Evolutionary conservation across 2,797 vertebrate genomes (phyloP), one percentile per base, ranked within the genome.

Genomic region (Xenentodon cancila): DNA sequence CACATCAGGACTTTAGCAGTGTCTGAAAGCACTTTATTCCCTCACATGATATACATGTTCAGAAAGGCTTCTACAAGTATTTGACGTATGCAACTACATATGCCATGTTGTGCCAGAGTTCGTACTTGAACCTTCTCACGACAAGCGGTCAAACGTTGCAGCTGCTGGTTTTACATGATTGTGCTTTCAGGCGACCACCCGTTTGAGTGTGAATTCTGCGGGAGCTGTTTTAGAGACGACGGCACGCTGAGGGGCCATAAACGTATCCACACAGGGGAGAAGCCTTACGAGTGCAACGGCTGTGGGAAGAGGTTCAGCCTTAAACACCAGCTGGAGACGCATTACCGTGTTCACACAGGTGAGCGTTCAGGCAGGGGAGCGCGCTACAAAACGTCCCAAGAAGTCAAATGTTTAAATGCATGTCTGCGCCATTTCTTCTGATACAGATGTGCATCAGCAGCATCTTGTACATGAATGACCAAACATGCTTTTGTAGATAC

Each of bases 231-330:
- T 93, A 94, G 97, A 68, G 98, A 99, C 0, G 98, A 99, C 87
- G 97, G 96, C 92, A 97, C 96, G 0, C 93, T 99, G 85, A 96
- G 97, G 90, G 96, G 97, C 80, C 98, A 99, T 88, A 99, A 99
- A 75, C 98, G 97, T 79, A 98, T 98, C 90, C 98, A 99, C 93
- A 99, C 96, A 0, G 98, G 98, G 0, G 98, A 99, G 92, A 99
- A 99, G 68, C 98, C 98, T 71, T 99, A 99, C 0, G 97, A 99
- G 84, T 99, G 98, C 92, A 99, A 99, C 0, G 96, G 98, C 87
- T 99, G 98, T 0, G 98, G 98, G 70, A 99, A 99, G 91, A 96
- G 96, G 89, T 99, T 99, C 92, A 99, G 97, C 89, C 96, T 99
- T 73, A 99, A 99, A 85, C 98, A 99, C 91, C 98, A 99, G 94